These are phyloP conservation scores for Lymantria dispar DNA, from an alignment of 2,888 invertebrate species.

Conservation along the genomic window DNA sequence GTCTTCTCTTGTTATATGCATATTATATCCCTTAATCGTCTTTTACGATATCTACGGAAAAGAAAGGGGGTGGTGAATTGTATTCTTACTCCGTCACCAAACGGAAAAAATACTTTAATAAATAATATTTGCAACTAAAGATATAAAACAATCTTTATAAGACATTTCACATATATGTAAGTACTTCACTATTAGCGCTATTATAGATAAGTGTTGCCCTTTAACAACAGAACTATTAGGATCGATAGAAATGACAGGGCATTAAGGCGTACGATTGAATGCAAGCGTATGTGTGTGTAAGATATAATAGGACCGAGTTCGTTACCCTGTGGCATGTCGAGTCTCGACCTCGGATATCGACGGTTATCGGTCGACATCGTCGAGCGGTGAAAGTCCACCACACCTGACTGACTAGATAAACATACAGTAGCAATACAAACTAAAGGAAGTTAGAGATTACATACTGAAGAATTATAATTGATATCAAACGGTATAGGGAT, in stretches of 20 bases:
- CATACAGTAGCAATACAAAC: constrained; percentile 11
- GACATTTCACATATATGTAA: constrained; percentile 11
- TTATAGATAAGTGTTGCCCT: constrained; percentile 32
- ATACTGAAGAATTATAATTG: constrained; percentile 10
- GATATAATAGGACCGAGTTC: constrained; percentile 51
- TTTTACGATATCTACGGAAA: no score
- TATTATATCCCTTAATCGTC: no score
- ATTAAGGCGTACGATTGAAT: constrained; percentile 42
- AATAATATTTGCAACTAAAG: background rate
- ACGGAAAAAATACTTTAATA: no score
- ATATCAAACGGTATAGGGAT: constrained; percentile 8
- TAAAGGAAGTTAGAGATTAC: constrained; percentile 28
- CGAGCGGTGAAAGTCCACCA: constrained; percentile 46
- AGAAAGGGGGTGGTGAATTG: no score
- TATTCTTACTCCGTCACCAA: no score
- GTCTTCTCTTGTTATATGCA: no score
- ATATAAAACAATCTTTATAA: constrained; percentile 11
- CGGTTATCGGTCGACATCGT: constrained; percentile 58
- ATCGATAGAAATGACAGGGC: constrained; percentile 45
- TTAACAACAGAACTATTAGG: constrained; percentile 30
- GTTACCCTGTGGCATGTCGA: constrained; percentile 54
- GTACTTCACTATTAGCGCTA: constrained; percentile 28
- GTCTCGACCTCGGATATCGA: constrained; percentile 48
- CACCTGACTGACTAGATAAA: constrained; percentile 35
- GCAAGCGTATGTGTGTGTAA: constrained; percentile 34